Base-by-base conservation (phyloP, 2,888 invertebrate species). In the Epinotia bilunana region DNA sequence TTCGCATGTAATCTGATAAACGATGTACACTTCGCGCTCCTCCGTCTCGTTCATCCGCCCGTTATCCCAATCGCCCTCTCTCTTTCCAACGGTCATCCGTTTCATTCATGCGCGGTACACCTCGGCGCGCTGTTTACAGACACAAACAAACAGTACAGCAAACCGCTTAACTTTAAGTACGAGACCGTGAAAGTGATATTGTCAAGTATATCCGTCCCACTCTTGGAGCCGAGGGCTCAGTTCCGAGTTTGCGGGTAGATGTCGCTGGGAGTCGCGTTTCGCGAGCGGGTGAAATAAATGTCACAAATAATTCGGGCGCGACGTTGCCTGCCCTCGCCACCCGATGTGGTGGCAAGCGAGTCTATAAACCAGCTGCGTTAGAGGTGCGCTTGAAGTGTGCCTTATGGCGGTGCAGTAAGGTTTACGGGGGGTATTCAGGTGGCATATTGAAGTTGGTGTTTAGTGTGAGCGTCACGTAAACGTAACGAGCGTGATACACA, bases 1-100 rank as follows among this genome's bases (percentile, higher is more conserved):
- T 93, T 93, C 93, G 93, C 93, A 91, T 94, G 93, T 93, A 94
- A 94, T 94, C 94, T 93, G 94, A 94, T 94, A 94, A 94, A 93
- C 93, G 95, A 95, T 94, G 94, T 94, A 95, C 94, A 89, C 91
- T 90, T 91, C 89, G 90, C 90, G 90, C 73, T 73, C 71, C 57
- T 65, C 43, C 91, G 90, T 93, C 91, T 89, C 89, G 89, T 92
- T 90, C 81, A 80, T 82, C 75, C 82, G 78, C 82, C 77, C 88
- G 90, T 91, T 89, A 80, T 80, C 81, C 74, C 81, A 78, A 83
- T 77, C 80, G 91, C 91, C 80, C 84, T 78, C 79, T 93, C 87
- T 70, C 89, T 76, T 79, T 91, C 86, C 74, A 79, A 84, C 88
- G 87, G 90, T 92, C 91, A 89, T 93, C 93, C 91, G 90, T 94